Evolutionary conservation across 2,888 invertebrate species (phyloP), one percentile per base, ranked within the genome.

Genomic region (Odontocolon sp.): DNA sequence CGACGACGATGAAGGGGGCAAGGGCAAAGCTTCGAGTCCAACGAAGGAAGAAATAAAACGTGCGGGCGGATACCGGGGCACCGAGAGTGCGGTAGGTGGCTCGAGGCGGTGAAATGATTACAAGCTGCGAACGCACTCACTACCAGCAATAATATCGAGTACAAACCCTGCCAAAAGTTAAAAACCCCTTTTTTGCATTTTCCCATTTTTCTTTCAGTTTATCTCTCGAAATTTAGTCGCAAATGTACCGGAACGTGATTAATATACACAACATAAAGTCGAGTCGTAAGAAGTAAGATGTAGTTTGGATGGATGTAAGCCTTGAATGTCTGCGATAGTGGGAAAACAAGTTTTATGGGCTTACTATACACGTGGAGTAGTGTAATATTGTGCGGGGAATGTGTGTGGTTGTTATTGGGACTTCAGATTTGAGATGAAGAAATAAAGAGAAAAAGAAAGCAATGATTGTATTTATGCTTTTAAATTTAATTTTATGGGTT

Each of bases 41-140:
- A n/a, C 14, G 54, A 42, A 40, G 57, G 23, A 23, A 18, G 8
- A 61, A 26, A 33, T 28, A 74, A 68, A 80, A 77, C 71, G 67
- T 52, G 45, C 31, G 59, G 18, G 45, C 45, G 31, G 45, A 33
- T 73, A 57, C 61, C 45, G 64, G 64, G 59, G 69, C 77, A 74
- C 74, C 69, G 72, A 68, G 77, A 75, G 85, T 86, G 88, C 87
- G 88, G 87, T 88, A 87, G 88, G 88, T 86, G 85, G 84, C 87
- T 85, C 80, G 82, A 84, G 86, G 86, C 89, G 88, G 88, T 86
- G 81, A 87, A 88, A 88, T 89, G 87, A 88, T 88, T 88, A 89
- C 87, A 89, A 89, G 84, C 86, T 80, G 79, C 81, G 84, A 82
- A 84, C 82, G 81, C 83, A 83, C 83, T 86, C 85, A 87, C 85